Evolutionary conservation across 2,113 vertebrate genomes (phyloP).

Genomic region (Oncorhynchus keta): DNA sequence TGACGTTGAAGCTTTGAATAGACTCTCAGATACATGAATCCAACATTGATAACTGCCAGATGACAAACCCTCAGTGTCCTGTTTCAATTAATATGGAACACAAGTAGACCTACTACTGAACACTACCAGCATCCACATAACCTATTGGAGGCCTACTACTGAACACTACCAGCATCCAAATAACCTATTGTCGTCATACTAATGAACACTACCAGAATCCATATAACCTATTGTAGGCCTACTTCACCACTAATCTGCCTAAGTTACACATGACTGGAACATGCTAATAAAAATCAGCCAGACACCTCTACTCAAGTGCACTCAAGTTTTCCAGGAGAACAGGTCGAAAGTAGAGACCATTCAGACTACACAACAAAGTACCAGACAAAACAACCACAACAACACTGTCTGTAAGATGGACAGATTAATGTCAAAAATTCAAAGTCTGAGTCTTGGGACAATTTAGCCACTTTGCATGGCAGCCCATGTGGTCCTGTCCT

Average conservation of each 20-base stretch:
- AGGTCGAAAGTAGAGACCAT: neutral
- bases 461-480: neutral
- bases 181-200: neutral
- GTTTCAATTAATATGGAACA: constrained; percentile 15
- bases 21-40: no score
- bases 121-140: neutral
- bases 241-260: constrained; percentile 61
- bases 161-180: neutral
- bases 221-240: neutral
- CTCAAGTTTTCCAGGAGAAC: constrained; percentile 1
- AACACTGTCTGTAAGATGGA: neutral
- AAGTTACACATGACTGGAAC: constrained; percentile 61
- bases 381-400: neutral
- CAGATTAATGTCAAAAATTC: neutral
- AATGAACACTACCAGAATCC: neutral
- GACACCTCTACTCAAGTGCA: neutral
- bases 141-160: constrained; percentile 9
- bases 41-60: no score
- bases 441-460: neutral
- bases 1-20: no score
- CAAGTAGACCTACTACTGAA: neutral
- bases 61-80: constrained; percentile 13
- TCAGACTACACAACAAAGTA: neutral
- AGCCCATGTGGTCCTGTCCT: neutral
- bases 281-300: constrained; percentile 57